phyloP scores from a whole-genome alignment of 2,797 vertebrate species.

The Ctenopoma kingsleyae region DNA sequence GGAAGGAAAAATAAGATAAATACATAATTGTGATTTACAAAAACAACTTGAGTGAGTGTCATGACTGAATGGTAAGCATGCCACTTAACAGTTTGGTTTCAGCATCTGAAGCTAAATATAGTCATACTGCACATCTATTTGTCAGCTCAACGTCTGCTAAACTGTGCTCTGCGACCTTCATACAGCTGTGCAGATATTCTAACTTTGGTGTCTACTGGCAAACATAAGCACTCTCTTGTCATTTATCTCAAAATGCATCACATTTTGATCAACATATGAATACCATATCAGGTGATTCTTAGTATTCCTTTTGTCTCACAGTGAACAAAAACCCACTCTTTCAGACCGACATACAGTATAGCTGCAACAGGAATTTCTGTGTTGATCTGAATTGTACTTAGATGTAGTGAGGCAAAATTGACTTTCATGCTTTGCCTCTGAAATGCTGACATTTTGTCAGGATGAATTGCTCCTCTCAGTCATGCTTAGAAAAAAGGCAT shows the following conservation, averaged over 20 bases:
- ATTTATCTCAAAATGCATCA: not conserved
- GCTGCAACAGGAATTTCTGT: not conserved
- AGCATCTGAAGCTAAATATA: not conserved
- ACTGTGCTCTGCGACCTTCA: not conserved
- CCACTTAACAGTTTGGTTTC: not conserved
- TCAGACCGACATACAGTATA: not conserved
- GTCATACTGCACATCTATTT: not conserved
- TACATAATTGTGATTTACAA: not conserved
- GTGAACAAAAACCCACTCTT: not conserved
- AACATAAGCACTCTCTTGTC: not conserved
- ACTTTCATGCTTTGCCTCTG: not conserved
- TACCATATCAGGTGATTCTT: not conserved
- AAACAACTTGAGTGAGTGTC: not conserved
- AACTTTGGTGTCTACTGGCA: not conserved
- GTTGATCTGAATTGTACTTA: not conserved
- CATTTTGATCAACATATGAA: not conserved
- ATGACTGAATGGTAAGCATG: not conserved
- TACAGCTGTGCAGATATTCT: not conserved
- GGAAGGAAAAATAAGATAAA: not conserved
- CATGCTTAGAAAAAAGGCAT: not conserved
- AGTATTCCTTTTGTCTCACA: not conserved
- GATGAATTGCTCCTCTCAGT: conserved; percentile 3
- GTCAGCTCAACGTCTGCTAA: not conserved
- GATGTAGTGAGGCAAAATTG: not conserved
- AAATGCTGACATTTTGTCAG: conserved; percentile 4